phyloP scores from a whole-genome alignment of 2,888 invertebrate species.

The Sarcophaga rosellei region DNA sequence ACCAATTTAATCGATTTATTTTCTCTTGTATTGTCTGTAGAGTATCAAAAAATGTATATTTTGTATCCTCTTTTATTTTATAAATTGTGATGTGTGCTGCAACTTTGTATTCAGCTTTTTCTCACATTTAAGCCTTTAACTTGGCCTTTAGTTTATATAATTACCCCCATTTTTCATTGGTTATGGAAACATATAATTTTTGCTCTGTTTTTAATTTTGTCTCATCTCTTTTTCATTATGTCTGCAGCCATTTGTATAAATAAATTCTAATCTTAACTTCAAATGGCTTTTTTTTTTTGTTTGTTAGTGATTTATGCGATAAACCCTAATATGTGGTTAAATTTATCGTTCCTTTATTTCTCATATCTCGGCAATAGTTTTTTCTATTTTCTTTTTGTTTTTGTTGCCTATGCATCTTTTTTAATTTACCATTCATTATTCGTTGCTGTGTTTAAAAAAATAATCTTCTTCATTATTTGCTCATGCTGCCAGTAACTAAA shows the following conservation, averaged over 20 bases:
- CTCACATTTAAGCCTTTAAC: background rate
- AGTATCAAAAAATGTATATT: no score
- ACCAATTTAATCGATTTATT: no score
- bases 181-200: background rate
- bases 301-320: slow-evolving; percentile 54
- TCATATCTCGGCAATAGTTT: slow-evolving; percentile 25
- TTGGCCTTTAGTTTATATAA: background rate
- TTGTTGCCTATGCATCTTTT: slow-evolving; percentile 23
- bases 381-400: background rate
- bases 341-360: slow-evolving; percentile 51
- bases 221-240: background rate
- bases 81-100: no score
- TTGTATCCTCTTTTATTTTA: no score
- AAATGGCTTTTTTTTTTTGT: slow-evolving; percentile 35
- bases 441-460: slow-evolving; percentile 59
- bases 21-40: no score
- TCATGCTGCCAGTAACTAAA: slow-evolving; percentile 64
- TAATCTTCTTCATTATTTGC: slow-evolving; percentile 67
- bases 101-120: background rate
- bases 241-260: slow-evolving; percentile 48
- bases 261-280: slow-evolving; percentile 55
- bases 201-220: background rate
- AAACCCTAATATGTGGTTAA: slow-evolving; percentile 56
- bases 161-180: slow-evolving; percentile 16
- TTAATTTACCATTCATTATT: slow-evolving; percentile 60